A percentile compares a stretch with the other conserved stretches of the same genome.
Conservation (phyloP, 2,797 vertebrate genomes). For the Podargus strigoides region DNA sequence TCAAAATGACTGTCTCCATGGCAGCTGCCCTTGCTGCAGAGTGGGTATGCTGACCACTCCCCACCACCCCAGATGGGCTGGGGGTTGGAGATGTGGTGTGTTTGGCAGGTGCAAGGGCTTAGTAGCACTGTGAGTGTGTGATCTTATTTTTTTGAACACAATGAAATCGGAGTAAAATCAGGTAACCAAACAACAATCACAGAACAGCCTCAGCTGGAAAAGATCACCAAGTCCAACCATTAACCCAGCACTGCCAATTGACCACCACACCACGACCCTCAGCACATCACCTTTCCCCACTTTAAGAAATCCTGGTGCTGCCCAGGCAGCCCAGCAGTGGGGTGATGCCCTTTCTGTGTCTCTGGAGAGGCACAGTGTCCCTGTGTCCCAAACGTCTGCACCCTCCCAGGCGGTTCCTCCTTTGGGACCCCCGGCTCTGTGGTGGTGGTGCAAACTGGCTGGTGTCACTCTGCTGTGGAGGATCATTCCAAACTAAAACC, state of each 20-base stretch:
- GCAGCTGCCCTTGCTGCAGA: no score
- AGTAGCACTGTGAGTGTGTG: fast-evolving
- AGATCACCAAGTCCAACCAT: no score
- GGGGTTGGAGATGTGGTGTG: fast-evolving
- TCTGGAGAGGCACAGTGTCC: not conserved
- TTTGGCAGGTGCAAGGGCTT: not conserved
- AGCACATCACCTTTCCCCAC: fast-evolving
- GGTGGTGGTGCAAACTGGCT: not conserved
- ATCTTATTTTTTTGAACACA: fast-evolving
- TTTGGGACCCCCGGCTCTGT: not conserved
- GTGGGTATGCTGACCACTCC: fast-evolving
- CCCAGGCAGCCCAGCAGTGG: fast-evolving
- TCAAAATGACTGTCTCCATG: not conserved
- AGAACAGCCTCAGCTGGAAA: no score
- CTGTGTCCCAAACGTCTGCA: not conserved
- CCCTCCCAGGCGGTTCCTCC: not conserved
- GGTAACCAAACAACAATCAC: no score
- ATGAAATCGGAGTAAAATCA: not conserved
- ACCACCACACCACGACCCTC: no score
- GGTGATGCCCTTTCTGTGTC: not conserved
- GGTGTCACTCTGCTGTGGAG: not conserved
- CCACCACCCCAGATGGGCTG: no score
- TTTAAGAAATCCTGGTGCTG: fast-evolving
- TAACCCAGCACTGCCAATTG: no score
- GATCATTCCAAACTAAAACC: not conserved